A percentile compares a stretch with the other conserved stretches of the same genome.
These are phyloP conservation scores for Trichogramma dendrolimi DNA, from an alignment of 2,888 invertebrate genomes.

Conservation along the genomic window DNA sequence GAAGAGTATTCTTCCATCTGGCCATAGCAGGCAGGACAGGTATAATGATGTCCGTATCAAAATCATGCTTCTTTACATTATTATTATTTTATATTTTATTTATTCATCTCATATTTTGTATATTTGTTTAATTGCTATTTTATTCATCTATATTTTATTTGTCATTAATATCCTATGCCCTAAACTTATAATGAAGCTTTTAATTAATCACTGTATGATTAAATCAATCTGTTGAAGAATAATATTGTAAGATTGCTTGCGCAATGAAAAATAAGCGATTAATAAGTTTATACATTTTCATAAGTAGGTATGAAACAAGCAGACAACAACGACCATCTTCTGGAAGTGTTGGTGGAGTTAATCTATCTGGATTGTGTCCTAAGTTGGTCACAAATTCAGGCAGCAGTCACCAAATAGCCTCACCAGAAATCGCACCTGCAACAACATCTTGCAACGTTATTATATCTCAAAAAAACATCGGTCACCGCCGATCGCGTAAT, in stretches of 20 bases:
- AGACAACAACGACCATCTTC: conserved; percentile 49
- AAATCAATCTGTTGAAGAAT: not conserved
- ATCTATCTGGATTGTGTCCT: conserved; percentile 48
- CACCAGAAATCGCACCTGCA: conserved; percentile 45
- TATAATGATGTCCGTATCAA: conserved; percentile 53
- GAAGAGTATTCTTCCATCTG: conserved; percentile 50
- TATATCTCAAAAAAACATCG: conserved; percentile 43
- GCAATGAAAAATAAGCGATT: not conserved
- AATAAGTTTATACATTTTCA: not conserved
- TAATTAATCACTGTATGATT: no score
- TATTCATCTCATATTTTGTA: not conserved
- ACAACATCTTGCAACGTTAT: conserved; percentile 40
- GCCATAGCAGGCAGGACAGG: conserved; percentile 53
- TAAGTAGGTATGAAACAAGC: conserved; percentile 49
- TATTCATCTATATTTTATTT: not conserved
- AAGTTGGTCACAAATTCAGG: conserved; percentile 47
- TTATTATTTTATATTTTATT: conserved; percentile 28
- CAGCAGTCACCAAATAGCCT: conserved; percentile 48
- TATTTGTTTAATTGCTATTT: not conserved
- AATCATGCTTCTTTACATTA: conserved; percentile 49
- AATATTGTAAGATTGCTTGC: conserved; percentile 7
- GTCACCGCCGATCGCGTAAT: conserved; percentile 47
- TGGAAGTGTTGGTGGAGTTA: conserved; percentile 44
- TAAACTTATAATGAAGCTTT: no score
- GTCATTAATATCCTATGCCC: not conserved